Evolutionary conservation across 2,113 vertebrate species (phyloP), one percentile per base, ranked within the genome.

Genomic region (Zosterops japonicus): DNA sequence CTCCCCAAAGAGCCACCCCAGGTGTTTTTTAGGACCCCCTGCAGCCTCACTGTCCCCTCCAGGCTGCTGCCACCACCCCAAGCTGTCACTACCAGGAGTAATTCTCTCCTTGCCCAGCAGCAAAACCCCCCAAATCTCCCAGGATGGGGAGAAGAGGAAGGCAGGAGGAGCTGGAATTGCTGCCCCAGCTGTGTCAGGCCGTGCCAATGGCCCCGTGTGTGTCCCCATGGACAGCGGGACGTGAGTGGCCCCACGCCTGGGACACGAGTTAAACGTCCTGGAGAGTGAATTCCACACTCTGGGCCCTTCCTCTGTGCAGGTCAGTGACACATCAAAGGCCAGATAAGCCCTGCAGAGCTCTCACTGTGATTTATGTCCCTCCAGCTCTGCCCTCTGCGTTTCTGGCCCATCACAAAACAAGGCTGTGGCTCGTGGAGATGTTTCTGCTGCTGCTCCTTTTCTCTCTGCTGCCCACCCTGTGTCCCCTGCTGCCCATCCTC

Each of bases 261-360:
- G 50, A 47, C 68, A 44, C 24, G 10, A 63, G 39, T 61, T 49
- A 27, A 91, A 67, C 1, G 49, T 53, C 78, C 80, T 8, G 31
- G 31, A 36, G 68, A 64, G 35, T 22, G 36, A 93, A 83, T 60
- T 86, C 90, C 85, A 9, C 27, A 4, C 10, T 39, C 39, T 39
- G 17, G 13, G 16, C 50, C 77, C 78, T 81, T 68, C 64, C 25
- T 60, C 92, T 44, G 11, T 4, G 0, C 22, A 9, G 95, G 50
- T 94, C 95, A 93, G 11, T 81, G 93, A 95, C 96, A 94, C 94
- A 80, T 86, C 76, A 77, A 74, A 68, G 80, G 72, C 1, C 25
- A 56, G 88, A 87, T 88, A 84, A 93, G 94, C 70, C 86, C 31
- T 22, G 44, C 80, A 91, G 95, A 61, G 5, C 92, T 33, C 60